Evolutionary conservation across 2,888 invertebrate species (phyloP).

Genomic region (Nomada ferruginata): DNA sequence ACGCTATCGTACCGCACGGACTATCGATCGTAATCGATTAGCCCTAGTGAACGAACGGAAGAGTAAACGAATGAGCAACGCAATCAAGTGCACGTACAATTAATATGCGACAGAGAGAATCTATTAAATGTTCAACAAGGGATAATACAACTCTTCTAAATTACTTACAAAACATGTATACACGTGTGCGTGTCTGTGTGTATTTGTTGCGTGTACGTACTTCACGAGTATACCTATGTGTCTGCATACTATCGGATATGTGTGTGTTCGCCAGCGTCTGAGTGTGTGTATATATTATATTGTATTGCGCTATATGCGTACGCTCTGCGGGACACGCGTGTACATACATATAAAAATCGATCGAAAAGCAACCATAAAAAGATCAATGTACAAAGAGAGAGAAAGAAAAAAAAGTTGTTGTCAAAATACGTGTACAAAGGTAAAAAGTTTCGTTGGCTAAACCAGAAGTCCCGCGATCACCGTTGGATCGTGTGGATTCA

Average conservation of each 20-base stretch:
- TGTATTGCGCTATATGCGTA: not conserved
- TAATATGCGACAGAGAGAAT: conserved; percentile 33
- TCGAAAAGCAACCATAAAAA: conserved; percentile 44
- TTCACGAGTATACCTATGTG: not conserved
- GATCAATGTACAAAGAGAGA: conserved; percentile 36
- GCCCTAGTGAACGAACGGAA: too few species aligned
- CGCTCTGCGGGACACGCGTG: not conserved
- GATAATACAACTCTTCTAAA: conserved; percentile 54
- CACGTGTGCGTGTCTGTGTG: conserved; percentile 2
- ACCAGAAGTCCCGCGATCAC: too few species aligned
- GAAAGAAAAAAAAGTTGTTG: not conserved
- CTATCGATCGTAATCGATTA: not conserved
- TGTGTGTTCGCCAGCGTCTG: not conserved
- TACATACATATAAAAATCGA: conserved; percentile 46
- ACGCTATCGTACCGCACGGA: not conserved
- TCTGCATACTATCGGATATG: not conserved
- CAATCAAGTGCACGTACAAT: not conserved
- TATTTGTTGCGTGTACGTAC: not conserved
- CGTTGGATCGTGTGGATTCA: too few species aligned
- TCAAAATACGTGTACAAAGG: conserved; percentile 8
- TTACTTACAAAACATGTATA: conserved; percentile 48
- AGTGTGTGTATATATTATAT: not conserved
- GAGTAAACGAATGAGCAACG: not conserved
- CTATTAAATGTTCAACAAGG: conserved; percentile 57
- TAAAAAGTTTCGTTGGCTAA: conserved; percentile 1